Base-by-base conservation (phyloP, 2,113 vertebrate genomes). In the Corythaixoides concolor region DNA sequence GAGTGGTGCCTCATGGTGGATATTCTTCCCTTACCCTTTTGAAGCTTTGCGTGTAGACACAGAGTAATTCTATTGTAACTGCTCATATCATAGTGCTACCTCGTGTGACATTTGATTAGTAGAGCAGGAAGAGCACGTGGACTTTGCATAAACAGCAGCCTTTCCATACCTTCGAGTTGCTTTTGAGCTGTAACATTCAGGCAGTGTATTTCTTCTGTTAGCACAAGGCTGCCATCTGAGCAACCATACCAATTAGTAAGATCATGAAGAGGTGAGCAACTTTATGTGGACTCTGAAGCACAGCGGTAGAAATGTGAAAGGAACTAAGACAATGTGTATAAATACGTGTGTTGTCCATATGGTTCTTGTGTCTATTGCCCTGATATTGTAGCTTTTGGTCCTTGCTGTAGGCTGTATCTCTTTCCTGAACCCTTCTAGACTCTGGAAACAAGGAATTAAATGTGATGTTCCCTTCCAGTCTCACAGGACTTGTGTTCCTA, bases 261-360 rank as follows among this genome's bases (percentile, higher is more conserved):
- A 64, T 30, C 30, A 53, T 12, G 30, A 67, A 39, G 69, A 67
- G 55, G 12, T 18, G 50, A 73, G 30, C 27, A 3, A 7, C 30
- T 59, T 53, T 24, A 23, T n/a, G 22, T 41, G 50, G 32, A 23
- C 32, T 49, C n/a, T 6, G 8, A 69, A 78, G 17, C 6, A 24
- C 52, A 21, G 6, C 17, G 8, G 30, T 59, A 70, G 23, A 39
- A 75, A 59, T 3, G 27, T 28, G 79, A 50, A 39, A 30, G 32
- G 62, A 24, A n/a, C 12, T n/a, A n/a, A 72, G 52, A 45, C 3
- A 33, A 39, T 32, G 7, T 24, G 21, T 39, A 35, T 30, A 43
- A 43, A 66, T 14, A 13, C 3, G 1, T n/a, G n/a, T 12, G 3
- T 15, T n/a, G 41, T 28, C 59, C 37, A 15, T 17, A 15, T 1